Conservation (phyloP, 2,113 vertebrate species). For the Ceuthmochares aereus region DNA sequence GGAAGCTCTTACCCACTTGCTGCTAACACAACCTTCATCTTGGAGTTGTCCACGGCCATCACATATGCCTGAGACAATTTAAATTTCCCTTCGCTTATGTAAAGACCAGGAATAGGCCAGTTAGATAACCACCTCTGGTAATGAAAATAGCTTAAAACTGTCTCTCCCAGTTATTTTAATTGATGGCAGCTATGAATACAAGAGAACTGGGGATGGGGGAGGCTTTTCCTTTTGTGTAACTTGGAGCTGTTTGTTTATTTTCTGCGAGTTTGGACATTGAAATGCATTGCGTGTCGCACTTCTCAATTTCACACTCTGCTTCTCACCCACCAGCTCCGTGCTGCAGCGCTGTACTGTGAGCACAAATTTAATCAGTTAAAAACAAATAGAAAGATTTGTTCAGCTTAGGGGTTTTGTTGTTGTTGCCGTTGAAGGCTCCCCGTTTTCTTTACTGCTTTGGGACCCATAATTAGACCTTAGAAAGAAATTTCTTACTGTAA, state of each 20-base stretch:
- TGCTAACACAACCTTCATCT: background rate
- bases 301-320: conserved; percentile 60
- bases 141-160: conserved; percentile 30
- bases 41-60: background rate
- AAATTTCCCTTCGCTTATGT: conserved; percentile 30
- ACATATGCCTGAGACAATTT: background rate
- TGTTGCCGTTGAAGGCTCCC: background rate
- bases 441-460: background rate
- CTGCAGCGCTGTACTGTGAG: conserved; percentile 14
- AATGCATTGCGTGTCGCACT: conserved; percentile 46
- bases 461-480: background rate
- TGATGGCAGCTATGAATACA: conserved; percentile 36
- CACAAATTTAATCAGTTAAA: conserved; percentile 18
- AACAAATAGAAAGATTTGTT: conserved; percentile 32
- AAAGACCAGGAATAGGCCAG: conserved; percentile 38
- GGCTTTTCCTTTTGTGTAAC: conserved; percentile 47
- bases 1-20: background rate
- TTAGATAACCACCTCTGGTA: conserved; percentile 67
- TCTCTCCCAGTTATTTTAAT: conserved; percentile 45
- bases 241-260: conserved; percentile 61
- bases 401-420: background rate
- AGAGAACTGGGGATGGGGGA: conserved; percentile 41
- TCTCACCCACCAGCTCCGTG: conserved; percentile 46
- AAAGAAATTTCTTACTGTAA: no score
- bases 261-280: conserved; percentile 38